Base-by-base conservation (phyloP, 1,140 invertebrate genomes). In the Brachionus calyciflorus region DNA sequence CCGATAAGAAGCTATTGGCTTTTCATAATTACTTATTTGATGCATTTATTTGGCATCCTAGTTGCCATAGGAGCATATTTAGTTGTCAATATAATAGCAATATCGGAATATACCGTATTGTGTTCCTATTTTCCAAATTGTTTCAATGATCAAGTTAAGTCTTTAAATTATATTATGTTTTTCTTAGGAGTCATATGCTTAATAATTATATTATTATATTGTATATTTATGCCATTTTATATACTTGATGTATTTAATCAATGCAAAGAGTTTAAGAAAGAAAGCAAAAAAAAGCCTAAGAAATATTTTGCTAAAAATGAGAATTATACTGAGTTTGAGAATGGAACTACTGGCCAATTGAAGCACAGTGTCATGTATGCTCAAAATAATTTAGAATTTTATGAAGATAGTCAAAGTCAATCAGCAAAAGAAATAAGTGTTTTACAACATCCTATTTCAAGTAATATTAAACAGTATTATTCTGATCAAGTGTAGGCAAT, bases 11-110 rank as follows among this genome's bases (percentile, higher is more conserved):
- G 12, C 21, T 57, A 57, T 17, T 57, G 12, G 53, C 3, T 33
- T 4, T 57, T 19, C 21, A 12, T 28, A 33, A 10, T 14, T 4
- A 12, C 53, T 6, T 57, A 28, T 57, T 3, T 33, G 5, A 28
- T 57, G 53, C 53, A 57, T 33, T 28, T 33, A 33, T 57, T 57
- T 33, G 53, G 53, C 53, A 57, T 57, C 21, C 21, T 57, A n/a
- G 30, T 57, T 9, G 53, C 53, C 2, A 57, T 57, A 3, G 53
- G 53, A 6, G 53, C 53, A 10, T 57, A 57, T 21, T 33, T 57
- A 17, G 53, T 57, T 10, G 53, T 57, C 5, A 57, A 57, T 21
- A 3, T 33, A 7, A 57, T 57, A 12, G 53, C 53, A 3, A 57
- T 57, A 9, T 57, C 53, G 3, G 53, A 57, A 33, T 57, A 57